phyloP scores from a whole-genome alignment of 2,888 invertebrate species.

The Tenodera sinensis region DNA sequence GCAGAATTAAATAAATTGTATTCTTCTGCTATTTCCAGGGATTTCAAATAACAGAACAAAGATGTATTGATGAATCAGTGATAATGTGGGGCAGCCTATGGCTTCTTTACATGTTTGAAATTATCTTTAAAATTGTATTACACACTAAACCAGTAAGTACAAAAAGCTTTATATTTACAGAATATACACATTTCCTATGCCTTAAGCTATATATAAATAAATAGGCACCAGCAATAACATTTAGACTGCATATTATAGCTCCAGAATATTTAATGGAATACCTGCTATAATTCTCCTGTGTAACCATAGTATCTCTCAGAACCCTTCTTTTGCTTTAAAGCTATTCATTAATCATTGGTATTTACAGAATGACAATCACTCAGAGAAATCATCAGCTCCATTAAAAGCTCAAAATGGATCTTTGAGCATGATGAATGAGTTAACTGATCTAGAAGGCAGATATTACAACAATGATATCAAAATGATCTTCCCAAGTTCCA shows the following conservation, averaged over 20 bases:
- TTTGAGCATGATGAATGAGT: not conserved
- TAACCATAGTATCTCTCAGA: no score
- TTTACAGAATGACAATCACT: not conserved
- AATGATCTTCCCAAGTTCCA: not conserved
- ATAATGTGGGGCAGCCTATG: slow-evolving; percentile 36
- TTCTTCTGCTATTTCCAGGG: slow-evolving; percentile 30
- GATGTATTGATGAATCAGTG: slow-evolving; percentile 34
- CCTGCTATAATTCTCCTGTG: no score
- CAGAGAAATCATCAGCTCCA: not conserved
- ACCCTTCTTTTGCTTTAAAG: not conserved
- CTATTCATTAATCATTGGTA: not conserved
- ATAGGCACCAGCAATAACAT: no score
- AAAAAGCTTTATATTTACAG: not conserved
- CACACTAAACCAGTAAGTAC: slow-evolving; percentile 17
- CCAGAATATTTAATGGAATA: no score
- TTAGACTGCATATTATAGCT: no score
- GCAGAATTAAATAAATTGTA: not conserved
- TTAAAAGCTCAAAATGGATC: not conserved
- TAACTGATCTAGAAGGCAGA: not conserved
- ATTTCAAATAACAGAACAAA: slow-evolving; percentile 31
- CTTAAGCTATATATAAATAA: not conserved
- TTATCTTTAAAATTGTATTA: slow-evolving; percentile 34
- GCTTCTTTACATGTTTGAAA: slow-evolving; percentile 35
- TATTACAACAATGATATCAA: not conserved
- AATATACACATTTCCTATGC: not conserved